phyloP scores from a whole-genome alignment of 2,888 invertebrate genomes.

The Meghimatium bilineatum region DNA sequence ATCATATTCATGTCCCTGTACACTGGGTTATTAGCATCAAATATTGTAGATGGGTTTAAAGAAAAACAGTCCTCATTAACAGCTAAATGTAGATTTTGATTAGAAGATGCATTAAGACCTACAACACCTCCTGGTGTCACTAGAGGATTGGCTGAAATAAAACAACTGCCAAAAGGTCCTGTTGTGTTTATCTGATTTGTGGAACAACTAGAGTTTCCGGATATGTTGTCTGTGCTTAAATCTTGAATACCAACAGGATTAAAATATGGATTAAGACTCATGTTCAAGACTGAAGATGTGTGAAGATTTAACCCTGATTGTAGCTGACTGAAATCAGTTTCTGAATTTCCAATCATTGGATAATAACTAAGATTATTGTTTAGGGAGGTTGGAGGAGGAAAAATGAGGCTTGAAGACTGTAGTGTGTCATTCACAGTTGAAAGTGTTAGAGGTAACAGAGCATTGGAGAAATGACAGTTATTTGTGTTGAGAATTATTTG shows the following conservation, averaged over 20 bases:
- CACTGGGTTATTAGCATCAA: constrained; percentile 45
- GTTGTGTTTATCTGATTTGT: background rate
- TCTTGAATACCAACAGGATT: background rate
- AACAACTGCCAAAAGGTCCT: background rate
- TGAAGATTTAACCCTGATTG: constrained; percentile 2
- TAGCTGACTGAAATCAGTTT: background rate
- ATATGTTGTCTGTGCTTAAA: background rate
- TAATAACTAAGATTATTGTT: background rate
- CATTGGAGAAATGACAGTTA: background rate
- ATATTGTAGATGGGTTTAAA: constrained; percentile 33
- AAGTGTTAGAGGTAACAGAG: background rate
- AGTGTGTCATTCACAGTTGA: background rate
- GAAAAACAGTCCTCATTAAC: background rate
- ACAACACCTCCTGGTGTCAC: background rate
- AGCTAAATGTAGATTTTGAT: background rate
- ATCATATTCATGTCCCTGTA: constrained; percentile 47
- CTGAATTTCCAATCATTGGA: constrained; percentile 14
- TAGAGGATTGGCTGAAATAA: constrained; percentile 12
- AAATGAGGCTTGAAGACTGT: background rate
- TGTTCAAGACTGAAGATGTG: background rate
- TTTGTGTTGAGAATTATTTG: background rate
- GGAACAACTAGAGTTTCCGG: background rate
- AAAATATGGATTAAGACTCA: background rate
- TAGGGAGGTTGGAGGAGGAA: background rate
- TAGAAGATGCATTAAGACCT: background rate